Evolutionary conservation across 2,888 invertebrate genomes (phyloP).

Genomic region (Hypercompe scribonia): DNA sequence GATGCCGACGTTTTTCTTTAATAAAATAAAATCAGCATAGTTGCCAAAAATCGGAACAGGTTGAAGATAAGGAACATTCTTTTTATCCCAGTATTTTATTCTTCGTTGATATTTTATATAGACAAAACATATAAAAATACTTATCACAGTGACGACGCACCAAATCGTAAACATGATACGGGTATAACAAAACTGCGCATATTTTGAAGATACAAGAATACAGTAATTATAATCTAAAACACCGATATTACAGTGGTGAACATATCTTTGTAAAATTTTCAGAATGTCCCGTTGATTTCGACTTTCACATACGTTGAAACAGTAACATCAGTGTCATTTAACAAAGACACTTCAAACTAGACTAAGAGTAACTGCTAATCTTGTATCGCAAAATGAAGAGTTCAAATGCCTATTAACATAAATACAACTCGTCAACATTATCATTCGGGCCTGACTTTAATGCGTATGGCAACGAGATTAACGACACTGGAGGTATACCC

Average conservation of each 20-base stretch:
- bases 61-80: slow-evolving; percentile 57
- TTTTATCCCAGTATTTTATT: slow-evolving; percentile 64
- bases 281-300: neutral
- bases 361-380: too few species aligned
- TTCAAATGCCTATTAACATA: too few species aligned
- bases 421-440: too few species aligned
- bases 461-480: too few species aligned
- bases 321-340: too few species aligned
- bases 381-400: too few species aligned
- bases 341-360: too few species aligned
- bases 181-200: neutral
- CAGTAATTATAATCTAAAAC: neutral
- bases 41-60: slow-evolving; percentile 68
- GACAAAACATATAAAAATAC: slow-evolving; percentile 10
- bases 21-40: slow-evolving; percentile 59
- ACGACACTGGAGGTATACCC: too few species aligned
- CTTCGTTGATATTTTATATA: slow-evolving; percentile 53
- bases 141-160: slow-evolving; percentile 4
- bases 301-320: too few species aligned
- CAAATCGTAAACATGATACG: neutral
- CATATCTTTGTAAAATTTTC: neutral
- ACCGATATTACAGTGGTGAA: neutral
- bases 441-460: too few species aligned
- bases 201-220: neutral
- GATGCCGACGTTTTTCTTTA: slow-evolving; percentile 52